Evolutionary conservation across 1,140 invertebrate genomes (phyloP).

Genomic region (Pristionchus pacificus): DNA sequence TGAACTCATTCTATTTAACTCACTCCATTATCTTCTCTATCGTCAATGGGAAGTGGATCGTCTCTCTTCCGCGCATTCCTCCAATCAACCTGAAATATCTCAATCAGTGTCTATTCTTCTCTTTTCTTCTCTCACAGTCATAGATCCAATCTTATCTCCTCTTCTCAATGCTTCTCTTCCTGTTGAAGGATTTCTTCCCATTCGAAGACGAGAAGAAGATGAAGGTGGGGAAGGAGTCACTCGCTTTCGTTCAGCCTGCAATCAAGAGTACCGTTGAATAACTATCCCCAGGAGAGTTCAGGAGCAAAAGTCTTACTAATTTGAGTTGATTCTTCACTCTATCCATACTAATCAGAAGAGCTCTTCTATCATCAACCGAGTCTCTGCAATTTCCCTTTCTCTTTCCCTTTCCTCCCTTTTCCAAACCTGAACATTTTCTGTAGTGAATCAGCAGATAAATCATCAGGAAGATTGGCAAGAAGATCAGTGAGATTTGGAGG

Average conservation of each 20-base stretch:
- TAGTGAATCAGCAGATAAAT: slow-evolving; percentile 46
- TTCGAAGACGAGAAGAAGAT: too few relatives aligned
- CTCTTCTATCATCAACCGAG: slow-evolving; percentile 48
- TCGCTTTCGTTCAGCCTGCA: too few relatives aligned
- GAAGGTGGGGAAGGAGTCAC: too few relatives aligned
- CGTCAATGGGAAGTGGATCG: not conserved
- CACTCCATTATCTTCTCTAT: not conserved
- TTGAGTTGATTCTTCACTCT: slow-evolving; percentile 40
- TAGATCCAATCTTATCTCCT: not conserved
- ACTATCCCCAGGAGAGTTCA: too few relatives aligned
- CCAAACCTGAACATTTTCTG: slow-evolving; percentile 44
- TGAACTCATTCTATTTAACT: not conserved
- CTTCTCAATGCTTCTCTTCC: not conserved
- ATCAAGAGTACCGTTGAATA: too few relatives aligned
- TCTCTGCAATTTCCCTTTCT: slow-evolving; percentile 33
- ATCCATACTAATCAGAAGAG: slow-evolving; percentile 44
- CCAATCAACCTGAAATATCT: not conserved
- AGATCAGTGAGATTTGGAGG: slow-evolving; percentile 52
- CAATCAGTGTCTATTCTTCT: not conserved
- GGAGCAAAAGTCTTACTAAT: not conserved
- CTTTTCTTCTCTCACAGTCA: too few relatives aligned
- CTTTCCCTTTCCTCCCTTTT: not conserved
- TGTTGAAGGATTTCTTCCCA: not conserved
- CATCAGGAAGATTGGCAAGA: slow-evolving; percentile 51
- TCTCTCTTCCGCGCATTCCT: not conserved